Evolutionary conservation across 2,113 vertebrate species (phyloP), one percentile per base, ranked within the genome.

Genomic region (Potamarius usumacintae): DNA sequence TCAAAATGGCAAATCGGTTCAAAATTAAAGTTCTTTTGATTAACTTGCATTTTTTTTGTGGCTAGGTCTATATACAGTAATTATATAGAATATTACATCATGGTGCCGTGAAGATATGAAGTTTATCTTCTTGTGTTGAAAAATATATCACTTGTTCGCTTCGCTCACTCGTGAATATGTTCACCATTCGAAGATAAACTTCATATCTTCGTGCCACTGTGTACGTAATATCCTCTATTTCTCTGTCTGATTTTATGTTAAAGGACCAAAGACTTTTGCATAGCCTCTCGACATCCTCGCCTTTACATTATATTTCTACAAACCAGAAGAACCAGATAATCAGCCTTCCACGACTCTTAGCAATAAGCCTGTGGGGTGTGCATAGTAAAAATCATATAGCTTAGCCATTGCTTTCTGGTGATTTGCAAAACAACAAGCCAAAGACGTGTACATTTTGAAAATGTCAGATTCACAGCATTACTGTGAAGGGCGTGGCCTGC

Each of bases 291-390:
- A 18, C 55, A 5, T 80, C 53, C 15, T 30, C 4, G 5, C n/a
- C 53, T 80, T 58, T 60, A 60, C 30, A 25, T 42, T 58, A 20
- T 30, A 81, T 60, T 81, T 9, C 57, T 42, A 81, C 27, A 80
- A 58, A 80, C 77, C n/a, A 30, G 77, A 80, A 11, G 17, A 42
- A 81, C 79, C 79, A 42, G 79, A 60, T 22, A 81, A 7, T 30
- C 79, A 42, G 17, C 55, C 17, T 80, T 17, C 18, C 27, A 34
- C 15, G 22, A 42, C 79, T 22, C 79, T 4, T 34, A 25, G 72
- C 9, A 17, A n/a, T 55, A 53, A 78, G 8, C 34, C 1, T 3
- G 72, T 27, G 17, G 5, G 7, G 52, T 55, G 22, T 79, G 50
- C 22, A n/a, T 1, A 53, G 20, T 77, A 12, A 77, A 69, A 52